Evolutionary conservation across 2,888 invertebrate genomes (phyloP).

Genomic region (Epinotia demarniana): DNA sequence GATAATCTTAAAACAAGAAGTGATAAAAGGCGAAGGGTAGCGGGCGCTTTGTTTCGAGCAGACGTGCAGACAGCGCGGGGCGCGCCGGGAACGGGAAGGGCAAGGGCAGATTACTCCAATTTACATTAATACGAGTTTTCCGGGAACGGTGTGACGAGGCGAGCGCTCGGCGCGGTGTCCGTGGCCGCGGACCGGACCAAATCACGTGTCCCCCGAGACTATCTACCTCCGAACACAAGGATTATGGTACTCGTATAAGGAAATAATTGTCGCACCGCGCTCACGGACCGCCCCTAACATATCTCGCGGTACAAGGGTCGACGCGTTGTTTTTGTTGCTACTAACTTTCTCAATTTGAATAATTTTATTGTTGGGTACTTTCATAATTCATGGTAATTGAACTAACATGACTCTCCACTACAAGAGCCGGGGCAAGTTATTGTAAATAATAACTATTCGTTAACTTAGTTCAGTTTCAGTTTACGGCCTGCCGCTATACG

Average conservation of each 20-base stretch:
- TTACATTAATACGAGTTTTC: slow-evolving; percentile 74
- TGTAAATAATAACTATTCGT: slow-evolving; percentile 30
- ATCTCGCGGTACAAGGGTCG: slow-evolving; percentile 71
- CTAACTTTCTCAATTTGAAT: slow-evolving; percentile 74
- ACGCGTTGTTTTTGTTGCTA: slow-evolving; percentile 65
- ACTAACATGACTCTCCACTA: slow-evolving; percentile 48
- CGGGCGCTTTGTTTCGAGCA: slow-evolving; percentile 49
- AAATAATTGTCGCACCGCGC: slow-evolving; percentile 76
- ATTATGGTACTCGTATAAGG: slow-evolving; percentile 80
- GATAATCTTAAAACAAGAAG: slow-evolving; percentile 38
- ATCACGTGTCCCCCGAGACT: slow-evolving; percentile 72
- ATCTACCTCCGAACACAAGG: slow-evolving; percentile 70
- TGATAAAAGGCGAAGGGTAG: slow-evolving; percentile 44
- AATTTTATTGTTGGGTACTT: slow-evolving; percentile 64
- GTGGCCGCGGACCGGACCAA: slow-evolving; percentile 55
- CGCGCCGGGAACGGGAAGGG: slow-evolving; percentile 60
- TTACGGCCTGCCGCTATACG: not conserved
- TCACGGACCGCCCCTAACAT: slow-evolving; percentile 67
- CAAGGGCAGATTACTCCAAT: slow-evolving; percentile 69
- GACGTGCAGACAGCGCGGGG: slow-evolving; percentile 23
- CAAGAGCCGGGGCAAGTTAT: slow-evolving; percentile 36
- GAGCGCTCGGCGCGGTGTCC: slow-evolving; percentile 41
- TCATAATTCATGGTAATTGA: slow-evolving; percentile 55
- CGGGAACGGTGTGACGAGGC: slow-evolving; percentile 60
- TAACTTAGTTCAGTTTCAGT: slow-evolving; percentile 10